Evolutionary conservation across 2,888 invertebrate species (phyloP), one percentile per base, ranked within the genome.

Genomic region (Orthosia gracilis): DNA sequence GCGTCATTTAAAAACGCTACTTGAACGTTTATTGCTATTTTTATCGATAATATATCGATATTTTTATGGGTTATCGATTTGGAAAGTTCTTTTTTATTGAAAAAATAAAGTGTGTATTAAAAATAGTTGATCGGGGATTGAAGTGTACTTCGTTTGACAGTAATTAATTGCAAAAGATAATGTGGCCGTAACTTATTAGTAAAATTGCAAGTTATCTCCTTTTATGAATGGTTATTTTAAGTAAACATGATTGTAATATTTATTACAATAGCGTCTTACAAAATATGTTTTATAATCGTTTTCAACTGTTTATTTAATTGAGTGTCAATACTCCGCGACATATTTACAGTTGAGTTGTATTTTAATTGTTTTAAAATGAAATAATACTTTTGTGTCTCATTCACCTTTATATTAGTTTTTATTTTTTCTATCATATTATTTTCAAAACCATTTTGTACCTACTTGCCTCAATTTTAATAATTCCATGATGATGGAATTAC

Each of bases 41-140:
- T 75, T 83, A 83, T 85, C 75, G 85, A 76, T 83, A 85, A 83
- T 80, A 71, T 72, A 81, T 85, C 78, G 83, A 86, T 85, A 71
- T 66, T 78, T 84, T 87, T 86, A 82, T 77, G 49, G 61, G 45
- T 63, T 81, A 82, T 87, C 88, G 82, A 88, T 84, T 76, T 76
- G 80, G 82, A 83, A 84, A 88, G 87, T 85, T 74, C 13, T 65
- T 78, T 80, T 83, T 80, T 71, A 78, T 73, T 67, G 21, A 80
- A 76, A 75, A 79, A 69, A 49, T 84, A 70, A 85, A 78, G 62
- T 85, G 70, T 59, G 50, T 65, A 73, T 83, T 86, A 83, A 84
- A 83, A 76, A 82, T 86, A 80, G 75, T 69, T 84, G 78, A 78
- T 72, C 17, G 59, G 64, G 52, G 31, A 76, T 79, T 76, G 59